Percentiles rank a stretch among this genome's conserved stretches.
These are phyloP conservation scores for Lycopodina hypogea DNA, from an alignment of 37 sponge, comb jelly and placozoan genomes.

Conservation along the genomic window DNA sequence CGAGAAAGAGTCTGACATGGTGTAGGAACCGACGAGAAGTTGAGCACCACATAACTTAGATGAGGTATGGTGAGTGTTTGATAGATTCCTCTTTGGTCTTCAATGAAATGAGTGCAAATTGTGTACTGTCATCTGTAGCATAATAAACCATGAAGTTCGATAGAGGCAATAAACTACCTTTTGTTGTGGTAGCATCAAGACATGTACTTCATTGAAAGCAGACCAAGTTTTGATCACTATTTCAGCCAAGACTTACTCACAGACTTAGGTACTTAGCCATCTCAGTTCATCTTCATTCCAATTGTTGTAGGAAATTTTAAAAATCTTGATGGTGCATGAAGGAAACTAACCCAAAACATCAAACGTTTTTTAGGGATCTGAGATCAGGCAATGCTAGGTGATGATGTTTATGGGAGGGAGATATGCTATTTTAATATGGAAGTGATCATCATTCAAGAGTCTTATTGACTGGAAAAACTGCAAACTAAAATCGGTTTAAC, in stretches of 20 bases:
- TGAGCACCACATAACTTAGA: constrained; percentile 36
- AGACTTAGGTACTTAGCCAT: constrained; percentile 19
- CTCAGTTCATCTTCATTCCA: constrained; percentile 29
- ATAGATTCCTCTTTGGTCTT: too few species aligned
- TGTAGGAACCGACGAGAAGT: constrained; percentile 21
- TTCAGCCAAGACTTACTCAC: constrained; percentile 10
- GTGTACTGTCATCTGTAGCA: not conserved
- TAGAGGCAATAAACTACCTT: not conserved
- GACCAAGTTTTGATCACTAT: constrained; percentile 23
- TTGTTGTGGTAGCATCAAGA: constrained; percentile 28
- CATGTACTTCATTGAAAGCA: constrained; percentile 12
- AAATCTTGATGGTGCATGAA: constrained; percentile 21
- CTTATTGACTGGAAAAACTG: too few species aligned
- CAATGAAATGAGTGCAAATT: not conserved
- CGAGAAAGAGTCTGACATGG: constrained; percentile 2
- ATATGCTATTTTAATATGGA: not conserved
- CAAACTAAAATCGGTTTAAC: too few species aligned
- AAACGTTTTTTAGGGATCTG: constrained; percentile 28
- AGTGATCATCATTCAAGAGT: constrained; percentile 21
- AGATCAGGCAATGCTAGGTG: constrained; percentile 34
- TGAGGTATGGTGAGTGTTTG: constrained; percentile 26
- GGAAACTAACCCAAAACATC: constrained; percentile 46
- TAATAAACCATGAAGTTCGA: constrained; percentile 14
- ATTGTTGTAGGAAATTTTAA: too few species aligned
- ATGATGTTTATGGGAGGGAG: constrained; percentile 7